Base-by-base conservation (phyloP, 2,113 vertebrate genomes). In the Onychostruthus taczanowskii region DNA sequence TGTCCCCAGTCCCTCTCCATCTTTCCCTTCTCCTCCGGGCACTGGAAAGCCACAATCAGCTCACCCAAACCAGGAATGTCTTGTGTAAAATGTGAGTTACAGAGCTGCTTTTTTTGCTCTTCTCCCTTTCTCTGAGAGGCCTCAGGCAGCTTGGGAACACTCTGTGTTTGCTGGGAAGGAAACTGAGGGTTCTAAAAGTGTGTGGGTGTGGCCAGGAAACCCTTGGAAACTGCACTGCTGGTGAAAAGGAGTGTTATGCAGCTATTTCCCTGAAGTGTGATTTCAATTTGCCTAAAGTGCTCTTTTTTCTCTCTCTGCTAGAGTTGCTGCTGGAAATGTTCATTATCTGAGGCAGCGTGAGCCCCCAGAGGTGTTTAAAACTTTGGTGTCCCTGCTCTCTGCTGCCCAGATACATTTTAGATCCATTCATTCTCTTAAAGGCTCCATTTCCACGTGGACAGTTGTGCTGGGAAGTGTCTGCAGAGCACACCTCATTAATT, bases 401-500 rank as follows among this genome's bases (percentile, higher is more conserved):
- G 44, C 7, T 70, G 47, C 22, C 7, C 17, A 3, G 11, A 5
- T 16, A 1, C 12, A 4, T 52, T 70, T 79, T 26, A 20, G 16
- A 14, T 27, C 13, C 3, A 0, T 7, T 13, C 14, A 5, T 52
- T 30, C 41, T 35, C 22, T 13, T n/a, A 9, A 58, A 49, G 37
- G 13, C 20, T 81, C 30, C 3, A 4, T 55, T 73, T 55, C 11
- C 13, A 4, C 0, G 1, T 5, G 50, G 20, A 9, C 20, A 68
- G 3, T n/a, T 55, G 30, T 80, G 33, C 30, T 73, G 41, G 26
- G 44, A 27, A 4, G n/a, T 44, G 63, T 52, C 53, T 52, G 59
- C 61, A 33, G 20, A 27, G 15, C 21, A n/a, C 55, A 43, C 9
- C 15, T 50, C 43, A 7, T 76, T 16, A 24, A 16, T 33, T 33